These are phyloP conservation scores for Cephus nigrinus DNA, from an alignment of 2,888 invertebrate genomes.

Conservation along the genomic window DNA sequence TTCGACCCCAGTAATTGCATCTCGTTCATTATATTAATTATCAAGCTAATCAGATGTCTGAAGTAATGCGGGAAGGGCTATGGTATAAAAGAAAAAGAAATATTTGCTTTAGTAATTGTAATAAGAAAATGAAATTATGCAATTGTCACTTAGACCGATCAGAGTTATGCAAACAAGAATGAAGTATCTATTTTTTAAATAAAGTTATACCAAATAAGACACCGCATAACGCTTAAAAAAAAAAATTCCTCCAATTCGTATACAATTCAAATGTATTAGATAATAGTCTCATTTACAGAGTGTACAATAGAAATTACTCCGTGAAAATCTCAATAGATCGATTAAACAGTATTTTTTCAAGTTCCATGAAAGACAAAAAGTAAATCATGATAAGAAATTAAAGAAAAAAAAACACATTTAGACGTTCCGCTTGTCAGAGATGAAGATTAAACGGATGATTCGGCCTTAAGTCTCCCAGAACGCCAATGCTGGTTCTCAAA, in stretches of 20 bases:
- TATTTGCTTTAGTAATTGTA: not conserved
- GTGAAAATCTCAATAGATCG: too few relatives aligned
- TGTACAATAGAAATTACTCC: not conserved
- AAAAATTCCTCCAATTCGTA: not conserved
- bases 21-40: slow-evolving; percentile 47
- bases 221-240: not conserved
- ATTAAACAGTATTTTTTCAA: too few relatives aligned
- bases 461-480: not conserved
- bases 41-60: slow-evolving; percentile 43
- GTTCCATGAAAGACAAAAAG: not conserved
- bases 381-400: not conserved
- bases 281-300: not conserved
- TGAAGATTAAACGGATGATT: not conserved
- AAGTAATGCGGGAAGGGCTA: slow-evolving; percentile 52
- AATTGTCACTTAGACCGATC: not conserved
- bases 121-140: not conserved
- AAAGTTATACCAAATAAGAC: not conserved
- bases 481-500: not conserved
- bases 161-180: not conserved
- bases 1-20: slow-evolving; percentile 42
- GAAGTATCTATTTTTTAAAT: not conserved
- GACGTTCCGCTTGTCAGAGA: not conserved
- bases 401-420: not conserved
- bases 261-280: not conserved
- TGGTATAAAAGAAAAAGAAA: not conserved